Evolutionary conservation across 2,888 invertebrate species (phyloP).

Genomic region (Neria commutata): DNA sequence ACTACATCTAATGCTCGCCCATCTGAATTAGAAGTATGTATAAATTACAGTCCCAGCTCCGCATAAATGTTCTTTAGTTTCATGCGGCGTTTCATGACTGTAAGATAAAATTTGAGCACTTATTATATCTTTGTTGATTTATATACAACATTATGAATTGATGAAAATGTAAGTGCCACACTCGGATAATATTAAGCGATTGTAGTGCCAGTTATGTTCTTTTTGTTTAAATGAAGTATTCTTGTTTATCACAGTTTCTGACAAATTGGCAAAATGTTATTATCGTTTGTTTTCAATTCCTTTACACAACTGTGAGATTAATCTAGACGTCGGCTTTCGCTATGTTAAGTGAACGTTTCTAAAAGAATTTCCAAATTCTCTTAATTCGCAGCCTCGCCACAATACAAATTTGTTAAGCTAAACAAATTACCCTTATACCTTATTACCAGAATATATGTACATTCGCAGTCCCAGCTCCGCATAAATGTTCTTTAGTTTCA

Average conservation of each 20-base stretch:
- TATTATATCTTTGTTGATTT: slow-evolving; percentile 46
- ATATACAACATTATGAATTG: slow-evolving; percentile 23
- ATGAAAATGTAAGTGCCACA: slow-evolving; percentile 45
- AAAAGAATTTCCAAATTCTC: slow-evolving; percentile 41
- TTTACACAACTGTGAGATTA: slow-evolving; percentile 51
- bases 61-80: slow-evolving; percentile 44
- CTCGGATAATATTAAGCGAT: no score
- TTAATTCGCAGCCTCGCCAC: slow-evolving; percentile 61
- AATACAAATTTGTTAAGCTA: slow-evolving; percentile 37
- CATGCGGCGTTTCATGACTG: slow-evolving; percentile 52
- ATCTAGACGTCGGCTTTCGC: slow-evolving; percentile 57
- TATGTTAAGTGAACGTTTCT: slow-evolving; percentile 61
- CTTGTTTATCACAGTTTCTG: slow-evolving; percentile 17
- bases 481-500: slow-evolving; percentile 41
- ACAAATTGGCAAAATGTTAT: background rate
- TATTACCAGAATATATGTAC: background rate
- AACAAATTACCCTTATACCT: background rate
- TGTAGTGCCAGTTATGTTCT: no score
- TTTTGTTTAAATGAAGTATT: background rate
- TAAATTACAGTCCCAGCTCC: slow-evolving; percentile 54
- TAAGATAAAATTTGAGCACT: slow-evolving; percentile 39
- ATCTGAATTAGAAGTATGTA: no score
- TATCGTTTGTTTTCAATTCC: slow-evolving; percentile 27
- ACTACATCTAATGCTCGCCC: background rate
- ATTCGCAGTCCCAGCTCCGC: slow-evolving; percentile 56